phyloP scores from a whole-genome alignment of 1,140 invertebrate genomes.

The Steinernema khuongi region DNA sequence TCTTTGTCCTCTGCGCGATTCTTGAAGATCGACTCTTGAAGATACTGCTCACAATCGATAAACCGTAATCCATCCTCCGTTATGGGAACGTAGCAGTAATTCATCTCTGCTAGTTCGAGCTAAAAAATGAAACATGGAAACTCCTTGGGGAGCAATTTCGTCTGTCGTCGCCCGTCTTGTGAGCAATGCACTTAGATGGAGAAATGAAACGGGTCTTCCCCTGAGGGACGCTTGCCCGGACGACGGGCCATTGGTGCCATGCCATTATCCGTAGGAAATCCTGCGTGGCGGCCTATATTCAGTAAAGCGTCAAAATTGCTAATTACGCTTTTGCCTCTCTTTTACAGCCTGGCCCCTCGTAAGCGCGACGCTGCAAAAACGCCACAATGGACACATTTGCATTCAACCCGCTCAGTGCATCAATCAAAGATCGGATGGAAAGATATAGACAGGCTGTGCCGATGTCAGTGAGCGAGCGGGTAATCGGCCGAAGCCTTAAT shows the following conservation, averaged over 20 bases:
- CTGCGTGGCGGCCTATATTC: not conserved
- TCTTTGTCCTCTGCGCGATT: not conserved
- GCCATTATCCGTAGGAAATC: not conserved
- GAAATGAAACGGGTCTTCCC: slow-evolving; percentile 2
- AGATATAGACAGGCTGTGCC: not conserved
- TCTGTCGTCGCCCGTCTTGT: not conserved
- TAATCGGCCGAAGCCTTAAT: not conserved
- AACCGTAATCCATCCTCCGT: not conserved
- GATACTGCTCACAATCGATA: not conserved
- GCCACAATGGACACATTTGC: not conserved
- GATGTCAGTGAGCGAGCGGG: no score
- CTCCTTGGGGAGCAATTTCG: slow-evolving; percentile 1
- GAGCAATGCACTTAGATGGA: slow-evolving; percentile 3
- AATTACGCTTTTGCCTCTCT: not conserved
- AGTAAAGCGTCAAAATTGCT: not conserved
- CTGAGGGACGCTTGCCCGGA: not conserved
- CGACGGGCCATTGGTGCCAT: not conserved
- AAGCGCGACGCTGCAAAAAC: not conserved
- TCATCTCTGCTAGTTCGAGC: slow-evolving; percentile 14
- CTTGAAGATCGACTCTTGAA: not conserved
- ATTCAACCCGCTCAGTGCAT: not conserved
- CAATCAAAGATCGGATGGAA: not conserved
- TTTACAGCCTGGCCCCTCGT: not conserved
- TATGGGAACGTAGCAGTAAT: not conserved
- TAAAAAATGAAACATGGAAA: slow-evolving; percentile 12